Base-by-base conservation (phyloP, 2,113 vertebrate genomes). In the Phalacrocorax brasilianus region DNA sequence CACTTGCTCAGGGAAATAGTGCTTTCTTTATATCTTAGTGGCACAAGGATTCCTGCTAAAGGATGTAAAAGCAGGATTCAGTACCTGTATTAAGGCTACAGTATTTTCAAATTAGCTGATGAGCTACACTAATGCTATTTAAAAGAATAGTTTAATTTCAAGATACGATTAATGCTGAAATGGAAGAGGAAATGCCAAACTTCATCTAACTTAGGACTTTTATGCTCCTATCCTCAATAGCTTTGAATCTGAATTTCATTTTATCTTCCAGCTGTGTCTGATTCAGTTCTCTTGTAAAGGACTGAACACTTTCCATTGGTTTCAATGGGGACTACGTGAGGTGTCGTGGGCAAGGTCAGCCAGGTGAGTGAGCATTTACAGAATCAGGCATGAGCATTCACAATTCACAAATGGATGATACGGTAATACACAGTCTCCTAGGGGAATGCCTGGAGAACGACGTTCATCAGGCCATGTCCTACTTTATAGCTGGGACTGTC, bases 351-450 rank as follows among this genome's bases (percentile, higher is more conserved):
- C 61, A 88, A 92, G 61, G 66, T 66, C 70, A 82, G 49, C 53
- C 7, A 58, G 35, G 30, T 47, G 44, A 85, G 45, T 23, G 33
- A 66, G 78, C n/a, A 55, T 80, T 91, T 72, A 55, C 38, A 76
- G 58, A 40, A 63, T 35, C 3, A n/a, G 44, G 19, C 45, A 35
- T 10, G 14, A 77, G 16, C 55, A 66, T 21, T 89, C 24, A 35
- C 20, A 32, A 20, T 30, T 70, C 65, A 38, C 45, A 61, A 11
- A 65, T 22, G 52, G 56, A 44, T 71, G 30, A 2, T 28, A 45
- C 13, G 35, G 47, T n/a, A 42, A 44, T 58, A 14, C 7, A 5
- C 7, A 52, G 26, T 5, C 40, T 33, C 38, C 18, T 2, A 0
- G 21, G 27, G 63, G n/a, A 80, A 80, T n/a, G 44, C 63, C 38